Evolutionary conservation across 2,888 invertebrate species (phyloP).

Genomic region (Ryuthela nishihirai): DNA sequence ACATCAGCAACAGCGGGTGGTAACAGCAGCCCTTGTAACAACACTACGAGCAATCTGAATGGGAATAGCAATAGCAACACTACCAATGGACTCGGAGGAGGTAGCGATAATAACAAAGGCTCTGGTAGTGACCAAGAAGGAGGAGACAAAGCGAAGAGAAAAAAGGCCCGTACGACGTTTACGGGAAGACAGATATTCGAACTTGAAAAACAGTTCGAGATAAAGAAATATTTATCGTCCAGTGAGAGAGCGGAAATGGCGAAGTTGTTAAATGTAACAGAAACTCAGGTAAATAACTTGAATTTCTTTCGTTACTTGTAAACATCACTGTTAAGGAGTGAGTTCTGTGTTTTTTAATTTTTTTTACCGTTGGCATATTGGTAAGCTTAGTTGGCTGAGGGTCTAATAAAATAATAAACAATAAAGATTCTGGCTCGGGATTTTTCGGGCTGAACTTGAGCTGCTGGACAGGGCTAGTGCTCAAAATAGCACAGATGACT

Average conservation of each 20-base stretch:
- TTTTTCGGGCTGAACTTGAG: too few relatives aligned
- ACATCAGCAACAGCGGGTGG: too few relatives aligned
- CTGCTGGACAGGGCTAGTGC: too few relatives aligned
- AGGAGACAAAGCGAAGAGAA: conserved; percentile 47
- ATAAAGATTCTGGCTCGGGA: too few relatives aligned
- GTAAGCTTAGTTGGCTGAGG: too few relatives aligned
- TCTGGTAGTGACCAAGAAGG: conserved; percentile 28
- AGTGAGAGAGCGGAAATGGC: conserved; percentile 94
- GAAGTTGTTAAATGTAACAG: conserved; percentile 85
- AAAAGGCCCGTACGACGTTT: conserved; percentile 88
- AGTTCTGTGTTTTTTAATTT: too few relatives aligned
- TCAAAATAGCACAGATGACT: too few relatives aligned
- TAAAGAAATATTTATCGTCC: conserved; percentile 92
- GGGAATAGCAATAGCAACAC: conserved; percentile 24
- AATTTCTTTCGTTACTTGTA: too few relatives aligned
- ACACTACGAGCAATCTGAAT: conserved; percentile 15
- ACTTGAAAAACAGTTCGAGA: conserved; percentile 90
- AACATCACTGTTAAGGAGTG: too few relatives aligned
- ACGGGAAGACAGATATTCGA: conserved; percentile 95
- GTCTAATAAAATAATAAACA: too few relatives aligned
- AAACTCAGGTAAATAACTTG: conserved; percentile 85
- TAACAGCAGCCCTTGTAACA: too few relatives aligned
- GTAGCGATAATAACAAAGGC: conserved; percentile 13
- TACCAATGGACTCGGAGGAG: conserved; percentile 6
- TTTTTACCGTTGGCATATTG: too few relatives aligned